Base-by-base conservation (phyloP, 2,888 invertebrate genomes). In the Seladonia tumulorum region DNA sequence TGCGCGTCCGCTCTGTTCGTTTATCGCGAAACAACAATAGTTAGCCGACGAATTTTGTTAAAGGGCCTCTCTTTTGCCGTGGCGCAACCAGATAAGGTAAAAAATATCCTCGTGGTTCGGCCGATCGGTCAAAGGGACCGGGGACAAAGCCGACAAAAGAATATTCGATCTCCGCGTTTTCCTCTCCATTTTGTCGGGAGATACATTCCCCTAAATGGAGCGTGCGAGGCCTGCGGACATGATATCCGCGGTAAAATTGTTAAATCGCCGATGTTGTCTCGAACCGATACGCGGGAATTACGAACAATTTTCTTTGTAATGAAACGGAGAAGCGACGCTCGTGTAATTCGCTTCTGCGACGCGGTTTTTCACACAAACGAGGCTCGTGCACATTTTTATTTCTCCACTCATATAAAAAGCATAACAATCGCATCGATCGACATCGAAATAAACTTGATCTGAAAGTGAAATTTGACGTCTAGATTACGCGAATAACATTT, bases 101-200 rank as follows among this genome's bases (percentile, higher is more conserved):
- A 68, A 82, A 82, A 82, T 82, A 79, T 82, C 25, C 53, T 39
- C 35, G 66, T 25, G 82, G 53, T n/a, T 53, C 45, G 80, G 42
- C 72, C 63, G 47, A 66, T 66, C 79, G 73, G 45, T 82, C 82
- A 82, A 82, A 82, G 82, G 68, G 66, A 49, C 14, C 80, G 18
- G 16, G 68, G 25, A 68, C 66, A 82, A 82, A 82, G 80, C 73
- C 68, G 72, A 66, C 72, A 79, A 82, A 82, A 80, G 82, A 74
- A 74, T 80, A 80, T 79, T 74, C 79, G 82, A 79, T 79, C 82
- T n/a, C 73, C 68, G 18, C n/a, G 39, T 39, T 68, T 68, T 68
- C 68, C 68, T 22, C 76, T 29, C 35, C n/a, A 66, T 82, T 80
- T 68, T 73, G 79, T 35, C 79, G 66, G 35, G 35, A 73, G 53